Conservation (phyloP, 2,113 vertebrate species). For the Bubo blakistoni region DNA sequence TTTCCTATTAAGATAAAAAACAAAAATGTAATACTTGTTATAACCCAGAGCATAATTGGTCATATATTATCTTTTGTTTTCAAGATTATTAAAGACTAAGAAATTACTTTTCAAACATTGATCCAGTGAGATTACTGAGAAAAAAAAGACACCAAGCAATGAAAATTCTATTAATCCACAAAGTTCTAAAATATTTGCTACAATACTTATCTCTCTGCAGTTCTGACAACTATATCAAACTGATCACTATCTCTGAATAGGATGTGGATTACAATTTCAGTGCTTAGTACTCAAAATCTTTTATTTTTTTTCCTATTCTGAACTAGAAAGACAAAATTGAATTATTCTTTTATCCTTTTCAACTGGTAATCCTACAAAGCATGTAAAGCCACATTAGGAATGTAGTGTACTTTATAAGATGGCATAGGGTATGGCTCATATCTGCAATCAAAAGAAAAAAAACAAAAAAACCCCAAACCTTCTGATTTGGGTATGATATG, state of each 20-base stretch:
- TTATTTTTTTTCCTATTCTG: not conserved
- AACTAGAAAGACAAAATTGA: conserved; percentile 45
- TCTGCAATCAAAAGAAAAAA: not conserved
- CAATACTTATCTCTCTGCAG: conserved; percentile 51
- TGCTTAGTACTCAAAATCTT: conserved; percentile 31
- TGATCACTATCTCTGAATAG: conserved; percentile 48
- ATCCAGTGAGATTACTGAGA: conserved; percentile 34
- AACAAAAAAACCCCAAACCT: not conserved
- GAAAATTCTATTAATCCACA: conserved; percentile 59
- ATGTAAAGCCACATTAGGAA: conserved; percentile 19
- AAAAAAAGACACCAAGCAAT: conserved; percentile 30
- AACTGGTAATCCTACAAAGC: conserved; percentile 48
- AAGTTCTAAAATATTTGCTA: conserved; percentile 66
- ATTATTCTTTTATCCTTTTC: conserved; percentile 59
- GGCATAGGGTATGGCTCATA: not conserved
- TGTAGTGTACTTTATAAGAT: not conserved
- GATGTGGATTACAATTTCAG: conserved; percentile 49
- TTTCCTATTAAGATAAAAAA: conserved; percentile 65
- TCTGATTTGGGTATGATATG: not conserved
- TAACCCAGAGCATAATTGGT: conserved; percentile 40
- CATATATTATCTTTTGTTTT: conserved; percentile 56
- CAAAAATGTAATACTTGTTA: conserved; percentile 38
- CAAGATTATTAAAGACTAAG: conserved; percentile 53
- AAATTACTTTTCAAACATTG: conserved; percentile 63
- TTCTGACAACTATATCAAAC: conserved; percentile 61